phyloP scores from a whole-genome alignment of 2,888 invertebrate species.

The Theretra japonica region DNA sequence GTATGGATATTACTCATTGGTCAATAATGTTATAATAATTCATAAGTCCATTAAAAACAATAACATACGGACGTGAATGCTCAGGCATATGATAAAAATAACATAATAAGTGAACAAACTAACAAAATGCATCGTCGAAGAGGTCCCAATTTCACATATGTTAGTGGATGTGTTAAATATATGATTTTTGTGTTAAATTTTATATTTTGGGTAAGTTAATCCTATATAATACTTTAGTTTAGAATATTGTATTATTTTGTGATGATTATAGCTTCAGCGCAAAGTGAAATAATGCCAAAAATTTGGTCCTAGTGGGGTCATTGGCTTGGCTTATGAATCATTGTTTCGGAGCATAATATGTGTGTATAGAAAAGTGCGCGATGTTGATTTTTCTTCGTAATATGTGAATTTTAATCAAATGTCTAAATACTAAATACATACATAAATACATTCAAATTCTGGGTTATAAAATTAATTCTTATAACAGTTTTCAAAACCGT shows the following conservation, averaged over 20 bases:
- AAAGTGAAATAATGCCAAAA: neutral
- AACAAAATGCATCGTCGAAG: constrained; percentile 85
- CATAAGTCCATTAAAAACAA: neutral
- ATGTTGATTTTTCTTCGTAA: neutral
- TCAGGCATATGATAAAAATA: neutral
- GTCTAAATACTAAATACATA: too few species aligned
- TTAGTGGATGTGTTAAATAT: constrained; percentile 95
- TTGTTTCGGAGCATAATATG: constrained; percentile 44
- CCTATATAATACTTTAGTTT: neutral
- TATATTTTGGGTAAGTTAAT: constrained; percentile 92
- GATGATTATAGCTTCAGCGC: constrained; percentile 15
- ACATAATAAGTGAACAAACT: constrained; percentile 40
- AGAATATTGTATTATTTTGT: constrained; percentile 2
- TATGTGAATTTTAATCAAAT: neutral
- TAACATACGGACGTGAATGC: constrained; percentile 6
- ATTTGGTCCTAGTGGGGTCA: neutral
- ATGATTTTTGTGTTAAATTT: constrained; percentile 95
- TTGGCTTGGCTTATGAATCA: constrained; percentile 50
- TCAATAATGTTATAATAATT: constrained; percentile 1
- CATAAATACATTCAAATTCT: too few species aligned
- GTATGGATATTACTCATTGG: constrained; percentile 15
- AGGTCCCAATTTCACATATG: constrained; percentile 90
- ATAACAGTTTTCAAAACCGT: too few species aligned
- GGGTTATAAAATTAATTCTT: too few species aligned
- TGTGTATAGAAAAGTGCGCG: constrained; percentile 6